Evolutionary conservation across 92 coral and sea anemone species (phyloP).

Genomic region (Zoanthus sociatus): DNA sequence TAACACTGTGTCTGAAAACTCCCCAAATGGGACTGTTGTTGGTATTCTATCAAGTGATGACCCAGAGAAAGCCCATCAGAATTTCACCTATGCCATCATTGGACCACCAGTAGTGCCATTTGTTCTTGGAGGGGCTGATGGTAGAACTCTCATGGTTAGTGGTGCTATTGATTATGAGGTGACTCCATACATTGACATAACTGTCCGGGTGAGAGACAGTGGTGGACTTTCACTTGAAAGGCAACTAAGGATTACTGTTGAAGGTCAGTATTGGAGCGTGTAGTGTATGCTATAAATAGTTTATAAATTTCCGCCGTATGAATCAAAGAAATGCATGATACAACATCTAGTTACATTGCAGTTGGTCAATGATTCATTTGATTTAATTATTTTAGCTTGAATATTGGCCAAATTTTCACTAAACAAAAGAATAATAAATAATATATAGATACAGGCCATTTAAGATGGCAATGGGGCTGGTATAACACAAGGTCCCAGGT

Average conservation of each 20-base stretch:
- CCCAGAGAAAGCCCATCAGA: slow-evolving; percentile 75
- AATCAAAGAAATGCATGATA: no score
- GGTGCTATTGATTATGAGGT: slow-evolving; percentile 82
- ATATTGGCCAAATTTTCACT: no score
- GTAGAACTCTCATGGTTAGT: slow-evolving; percentile 64
- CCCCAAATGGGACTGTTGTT: slow-evolving; percentile 71
- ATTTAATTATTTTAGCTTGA: no score
- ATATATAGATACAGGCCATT: no score
- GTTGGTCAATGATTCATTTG: no score
- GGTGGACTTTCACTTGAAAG: slow-evolving; percentile 76
- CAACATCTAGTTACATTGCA: no score
- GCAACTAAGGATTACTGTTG: slow-evolving; percentile 65
- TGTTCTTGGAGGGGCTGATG: slow-evolving; percentile 66
- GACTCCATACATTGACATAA: slow-evolving; percentile 61
- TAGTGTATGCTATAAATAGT: no score
- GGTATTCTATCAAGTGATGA: slow-evolving; percentile 84
- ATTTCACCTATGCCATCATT: slow-evolving; percentile 70
- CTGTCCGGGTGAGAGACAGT: slow-evolving; percentile 74
- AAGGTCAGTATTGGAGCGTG: slow-evolving; percentile 60
- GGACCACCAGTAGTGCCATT: slow-evolving; percentile 71
- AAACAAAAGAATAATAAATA: no score
- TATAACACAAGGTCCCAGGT: no score
- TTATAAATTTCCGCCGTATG: no score
- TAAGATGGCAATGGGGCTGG: no score
- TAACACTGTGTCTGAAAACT: slow-evolving; percentile 76